Evolutionary conservation across 2,797 vertebrate species (phyloP), one percentile per base, ranked within the genome.

Genomic region (Neosilurus hyrtlii): DNA sequence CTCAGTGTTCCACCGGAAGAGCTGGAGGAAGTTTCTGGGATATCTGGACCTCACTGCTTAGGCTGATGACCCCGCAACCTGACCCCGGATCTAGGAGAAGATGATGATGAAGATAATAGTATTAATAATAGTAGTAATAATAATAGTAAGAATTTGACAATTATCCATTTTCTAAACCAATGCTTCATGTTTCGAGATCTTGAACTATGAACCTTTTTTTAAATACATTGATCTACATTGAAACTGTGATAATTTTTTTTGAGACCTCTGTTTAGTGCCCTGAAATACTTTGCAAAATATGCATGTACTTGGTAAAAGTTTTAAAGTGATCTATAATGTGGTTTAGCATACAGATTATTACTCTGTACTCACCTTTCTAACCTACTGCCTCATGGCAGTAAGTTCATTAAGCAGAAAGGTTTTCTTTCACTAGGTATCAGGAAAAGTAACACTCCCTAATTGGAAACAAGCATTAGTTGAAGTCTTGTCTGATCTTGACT

Each of bases 331-430:
- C 59, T 35, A 22, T 77, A 9, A 61, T 76, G 12, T n/a, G 35
- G 30, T 61, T 62, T 43, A 57, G 52, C 1, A 0, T 61, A 76
- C 56, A n/a, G 35, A 76, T 76, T 76, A 11, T 16, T 49, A 22
- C 74, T 11, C n/a, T 63, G n/a, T 30, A 15, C 15, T 63, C 26
- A 14, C 26, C 30, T 51, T 66, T 57, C 43, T 59, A 79, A 56
- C 72, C 68, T 51, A 10, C 62, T 74, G 54, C 51, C 71, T 82
- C 30, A 67, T 57, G 51, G 57, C 80, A 76, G 61, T 86, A 81
- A 86, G 82, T 88, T 79, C 62, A 81, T 89, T 87, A 83, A 88
- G 51, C 62, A 67, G 24, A 80, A 26, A 72, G 61, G 68, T 68
- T 75, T 68, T 20, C 54, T 79, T 70, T 79, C 12, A 30, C 77